phyloP scores from a whole-genome alignment of 2,113 vertebrate species.

The Onychostruthus taczanowskii region DNA sequence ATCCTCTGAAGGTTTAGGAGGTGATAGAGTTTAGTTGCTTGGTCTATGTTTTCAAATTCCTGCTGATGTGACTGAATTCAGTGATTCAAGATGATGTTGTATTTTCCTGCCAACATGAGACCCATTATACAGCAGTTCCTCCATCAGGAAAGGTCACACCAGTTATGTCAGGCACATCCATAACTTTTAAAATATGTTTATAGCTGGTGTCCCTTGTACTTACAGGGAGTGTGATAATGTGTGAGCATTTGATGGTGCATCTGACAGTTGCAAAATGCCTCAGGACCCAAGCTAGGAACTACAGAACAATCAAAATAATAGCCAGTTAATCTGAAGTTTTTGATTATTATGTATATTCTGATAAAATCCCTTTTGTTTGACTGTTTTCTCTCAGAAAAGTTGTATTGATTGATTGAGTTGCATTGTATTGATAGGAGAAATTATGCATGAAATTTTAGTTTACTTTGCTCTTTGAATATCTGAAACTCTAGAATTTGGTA shows the following conservation, averaged over 20 bases:
- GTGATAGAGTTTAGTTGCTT: background rate
- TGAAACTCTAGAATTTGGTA: background rate
- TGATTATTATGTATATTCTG: background rate
- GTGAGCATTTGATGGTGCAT: background rate
- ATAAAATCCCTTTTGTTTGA: background rate
- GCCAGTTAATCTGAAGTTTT: background rate
- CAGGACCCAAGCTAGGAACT: background rate
- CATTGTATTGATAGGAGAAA: background rate
- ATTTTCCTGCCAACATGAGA: conserved; percentile 4
- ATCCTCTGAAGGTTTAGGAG: background rate
- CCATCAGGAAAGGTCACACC: conserved; percentile 22
- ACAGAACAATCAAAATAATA: background rate
- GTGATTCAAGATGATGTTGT: background rate
- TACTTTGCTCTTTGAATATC: background rate
- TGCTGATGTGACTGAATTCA: background rate
- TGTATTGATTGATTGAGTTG: too few species aligned
- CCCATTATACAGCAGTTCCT: conserved; percentile 41
- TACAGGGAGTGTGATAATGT: background rate
- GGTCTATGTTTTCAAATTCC: background rate
- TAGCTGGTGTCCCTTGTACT: background rate
- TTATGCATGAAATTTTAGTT: background rate
- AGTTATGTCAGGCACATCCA: conserved; percentile 9
- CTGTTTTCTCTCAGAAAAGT: background rate
- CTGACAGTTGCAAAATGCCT: background rate
- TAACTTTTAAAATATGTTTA: conserved; percentile 45